Evolutionary conservation across 2,113 vertebrate species (phyloP), one percentile per base, ranked within the genome.

Genomic region (Chaenogobius annularis): DNA sequence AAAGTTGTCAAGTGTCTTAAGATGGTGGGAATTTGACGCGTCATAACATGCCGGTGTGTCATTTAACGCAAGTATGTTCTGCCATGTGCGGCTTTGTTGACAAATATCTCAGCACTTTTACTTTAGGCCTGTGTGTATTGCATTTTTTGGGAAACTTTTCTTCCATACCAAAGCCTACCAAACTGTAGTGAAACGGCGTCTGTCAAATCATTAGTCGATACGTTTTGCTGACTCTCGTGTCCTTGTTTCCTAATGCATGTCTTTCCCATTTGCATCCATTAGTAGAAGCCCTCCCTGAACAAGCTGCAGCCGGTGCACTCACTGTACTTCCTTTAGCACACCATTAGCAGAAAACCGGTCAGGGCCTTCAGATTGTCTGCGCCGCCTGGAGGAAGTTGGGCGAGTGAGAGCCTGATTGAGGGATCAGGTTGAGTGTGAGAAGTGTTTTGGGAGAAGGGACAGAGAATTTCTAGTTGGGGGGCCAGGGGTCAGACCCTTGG

Each of bases 31-130:
- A 54, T 69, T 68, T 65, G 70, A 72, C 91, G 75, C 43, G 91
- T 87, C 65, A 73, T 72, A 84, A 81, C 91, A 75, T 68, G 92
- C 70, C 75, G 12, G 55, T 76, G 48, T 66, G 66, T 85, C 85
- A 86, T 70, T 2, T 43, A 80, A 50, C 3, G 1, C 13, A 14
- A 11, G 68, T 64, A 75, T 79, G 75, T 73, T 20, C 84, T 80
- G 85, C 80, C 87, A 84, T 88, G 87, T 83, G 84, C 76, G 63
- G 77, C 75, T 83, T 89, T 91, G 89, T 91, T 90, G 86, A 87
- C 88, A 90, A 80, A 84, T 89, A 79, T 15, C 59, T 77, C 55
- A 43, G 73, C n/a, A 74, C 69, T 86, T 88, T 86, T 71, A 63
- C 81, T 78, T 71, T 19, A 70, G 68, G 66, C 46, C 63, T 20